Base-by-base conservation (phyloP, 2,113 vertebrate genomes). In the Thalassoma bifasciatum region DNA sequence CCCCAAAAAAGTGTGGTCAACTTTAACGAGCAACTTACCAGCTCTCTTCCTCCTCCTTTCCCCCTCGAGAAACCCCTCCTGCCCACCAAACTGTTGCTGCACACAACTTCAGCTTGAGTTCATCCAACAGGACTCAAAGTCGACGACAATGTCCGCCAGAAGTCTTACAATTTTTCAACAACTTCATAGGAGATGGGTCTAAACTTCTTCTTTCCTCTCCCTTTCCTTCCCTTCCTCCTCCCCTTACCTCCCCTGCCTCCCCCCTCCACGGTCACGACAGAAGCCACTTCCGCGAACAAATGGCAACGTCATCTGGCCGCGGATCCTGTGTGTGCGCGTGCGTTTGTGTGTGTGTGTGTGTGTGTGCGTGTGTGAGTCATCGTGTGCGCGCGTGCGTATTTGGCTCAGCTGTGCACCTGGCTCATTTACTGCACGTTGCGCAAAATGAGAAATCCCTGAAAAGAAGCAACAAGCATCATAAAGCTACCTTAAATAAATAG, bases 221-320 rank as follows among this genome's bases (percentile, higher is more conserved):
- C 68, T 87, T 76, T 82, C 80, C 81, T 83, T 73, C 51, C 79
- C 79, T 68, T 77, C 82, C 79, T 71, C 79, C 79, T 79, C 81
- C 66, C 62, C 84, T 74, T 57, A 6, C 71, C 21, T 19, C 57
- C 56, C 56, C 52, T 57, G 8, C 71, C 21, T 19, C 57, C 56
- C 56, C 52, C 34, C 72, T 77, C 74, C 54, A 30, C 77, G 75
- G 75, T 85, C 84, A 90, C 87, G 80, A 88, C 89, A 89, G 67
- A 90, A 88, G 88, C 86, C 83, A 92, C 92, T 93, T 93, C 92
- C 93, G 91, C 70, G 91, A 93, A 89, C 85, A 88, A 89, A 84
- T 74, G 83, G 72, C 58, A 75, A 89, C 91, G 92, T 93, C 92
- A 93, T 88, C 83, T 75, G 86, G 71, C 72, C 58, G 26, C 40